Evolutionary conservation across 1,140 invertebrate genomes (phyloP), one percentile per base, ranked within the genome.

Genomic region (Pseudachorutes palmiensis): DNA sequence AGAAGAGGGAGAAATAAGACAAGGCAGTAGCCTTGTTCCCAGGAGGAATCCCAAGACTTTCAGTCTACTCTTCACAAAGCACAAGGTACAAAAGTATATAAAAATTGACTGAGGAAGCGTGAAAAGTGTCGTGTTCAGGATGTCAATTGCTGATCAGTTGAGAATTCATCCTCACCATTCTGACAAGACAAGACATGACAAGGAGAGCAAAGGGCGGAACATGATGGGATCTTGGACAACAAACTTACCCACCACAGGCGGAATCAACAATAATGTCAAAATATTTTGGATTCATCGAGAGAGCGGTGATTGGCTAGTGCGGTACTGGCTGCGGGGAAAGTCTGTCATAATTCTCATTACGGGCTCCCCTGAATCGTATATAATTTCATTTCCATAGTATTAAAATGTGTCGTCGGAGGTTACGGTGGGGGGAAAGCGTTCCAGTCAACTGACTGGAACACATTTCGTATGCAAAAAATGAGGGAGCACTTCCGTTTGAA

Each of bases 141-240:
- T 67, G 65, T 67, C 65, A 67, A 67, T 67, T 62, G 57, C 22
- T 62, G 32, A 61, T 61, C 59, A 67, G 58, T 67, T 45, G 30
- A 62, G 57, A 67, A 41, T 59, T 66, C 32, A 66, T 48, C 48
- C 31, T 65, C 12, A 31, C n/a, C 57, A 61, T 51, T 22, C 2
- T 55, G 14, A 45, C n/a, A 66, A 30, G 49, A 60, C n/a, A 33
- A 45, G 51, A 59, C 30, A 41, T 2, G 29, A 49, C 41, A 64
- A 64, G 45, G 48, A 49, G 9, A 48, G 3, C 3, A n/a, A n/a
- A n/a, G n/a, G n/a, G 63, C 36, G 36, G 19, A 9, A 19, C 19
- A 45, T 45, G 36, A 45, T 45, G 36, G 36, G 36, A 45, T 12
- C 9, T 45, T 45, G 36, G 9, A 45, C 36, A 9, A 45, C 36